phyloP scores from a whole-genome alignment of 2,113 vertebrate species.

The Oxygymnocypris stewartii region DNA sequence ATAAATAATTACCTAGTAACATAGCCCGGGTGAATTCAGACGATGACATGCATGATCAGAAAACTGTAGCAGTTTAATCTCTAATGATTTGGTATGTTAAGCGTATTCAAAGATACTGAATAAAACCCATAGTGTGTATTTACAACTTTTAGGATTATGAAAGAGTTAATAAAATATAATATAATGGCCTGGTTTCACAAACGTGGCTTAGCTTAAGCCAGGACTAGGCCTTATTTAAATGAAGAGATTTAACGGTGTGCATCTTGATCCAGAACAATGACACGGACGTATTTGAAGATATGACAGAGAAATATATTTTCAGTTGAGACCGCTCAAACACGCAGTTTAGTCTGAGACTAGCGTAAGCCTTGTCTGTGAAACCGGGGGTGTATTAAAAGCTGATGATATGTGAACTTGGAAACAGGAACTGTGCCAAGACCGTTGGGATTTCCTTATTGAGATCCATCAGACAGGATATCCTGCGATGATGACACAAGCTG shows the following conservation, averaged over 20 bases:
- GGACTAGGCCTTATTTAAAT: no score
- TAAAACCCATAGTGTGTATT: background rate
- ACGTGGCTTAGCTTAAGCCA: no score
- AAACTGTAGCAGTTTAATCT: background rate
- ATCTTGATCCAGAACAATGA: no score
- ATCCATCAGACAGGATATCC: constrained; percentile 23
- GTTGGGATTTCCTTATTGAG: constrained; percentile 22
- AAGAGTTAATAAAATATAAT: background rate
- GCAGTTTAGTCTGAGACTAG: no score
- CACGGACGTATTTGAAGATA: no score
- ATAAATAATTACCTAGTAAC: background rate
- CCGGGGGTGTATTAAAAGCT: background rate
- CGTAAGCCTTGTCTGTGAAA: no score
- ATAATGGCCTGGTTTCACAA: no score
- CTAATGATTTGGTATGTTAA: background rate
- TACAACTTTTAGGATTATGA: background rate
- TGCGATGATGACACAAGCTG: constrained; percentile 9
- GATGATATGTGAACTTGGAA: background rate
- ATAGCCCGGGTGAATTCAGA: background rate
- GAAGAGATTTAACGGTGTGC: no score
- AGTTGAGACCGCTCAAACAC: no score
- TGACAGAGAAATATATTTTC: no score
- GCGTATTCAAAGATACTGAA: background rate
- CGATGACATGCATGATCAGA: background rate
- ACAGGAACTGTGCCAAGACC: constrained; percentile 7